Evolutionary conservation across 2,113 vertebrate genomes (phyloP).

Genomic region (Nannobrachium achirus): DNA sequence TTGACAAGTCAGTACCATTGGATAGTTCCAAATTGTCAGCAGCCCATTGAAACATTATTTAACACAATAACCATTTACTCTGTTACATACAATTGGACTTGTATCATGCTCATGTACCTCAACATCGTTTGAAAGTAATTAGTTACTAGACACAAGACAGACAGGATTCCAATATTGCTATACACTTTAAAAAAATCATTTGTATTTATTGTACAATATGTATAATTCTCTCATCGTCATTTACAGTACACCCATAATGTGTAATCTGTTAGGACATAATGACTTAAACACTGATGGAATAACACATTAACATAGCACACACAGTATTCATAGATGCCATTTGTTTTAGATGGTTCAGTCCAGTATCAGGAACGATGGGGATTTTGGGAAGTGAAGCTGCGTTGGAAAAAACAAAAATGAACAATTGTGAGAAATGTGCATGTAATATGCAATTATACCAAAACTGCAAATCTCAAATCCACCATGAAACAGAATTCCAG

Average conservation of each 20-base stretch:
- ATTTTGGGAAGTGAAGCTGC: constrained; percentile 40
- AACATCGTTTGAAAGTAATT: not conserved
- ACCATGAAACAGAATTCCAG: not conserved
- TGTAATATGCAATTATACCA: not conserved
- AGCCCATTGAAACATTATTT: not conserved
- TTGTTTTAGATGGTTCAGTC: constrained; percentile 56
- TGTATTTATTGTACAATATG: constrained; percentile 25
- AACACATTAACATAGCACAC: constrained; percentile 15
- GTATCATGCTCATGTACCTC: too few relatives aligned
- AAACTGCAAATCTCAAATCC: too few relatives aligned
- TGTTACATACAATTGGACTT: not conserved
- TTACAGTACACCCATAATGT: constrained; percentile 12
- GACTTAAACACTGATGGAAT: constrained; percentile 17
- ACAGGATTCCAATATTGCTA: not conserved
- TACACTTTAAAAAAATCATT: not conserved
- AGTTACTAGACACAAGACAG: not conserved
- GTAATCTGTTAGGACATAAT: constrained; percentile 1
- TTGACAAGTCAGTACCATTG: not conserved
- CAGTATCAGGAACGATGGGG: constrained; percentile 51
- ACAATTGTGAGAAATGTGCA: not conserved
- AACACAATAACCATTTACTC: not conserved
- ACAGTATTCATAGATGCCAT: constrained; percentile 12
- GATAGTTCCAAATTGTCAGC: constrained; percentile 9
- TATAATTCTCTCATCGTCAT: not conserved
- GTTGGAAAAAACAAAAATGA: not conserved